These are phyloP conservation scores for Drosophila lowei DNA, from an alignment of 1,140 invertebrate species.

Conservation along the genomic window DNA sequence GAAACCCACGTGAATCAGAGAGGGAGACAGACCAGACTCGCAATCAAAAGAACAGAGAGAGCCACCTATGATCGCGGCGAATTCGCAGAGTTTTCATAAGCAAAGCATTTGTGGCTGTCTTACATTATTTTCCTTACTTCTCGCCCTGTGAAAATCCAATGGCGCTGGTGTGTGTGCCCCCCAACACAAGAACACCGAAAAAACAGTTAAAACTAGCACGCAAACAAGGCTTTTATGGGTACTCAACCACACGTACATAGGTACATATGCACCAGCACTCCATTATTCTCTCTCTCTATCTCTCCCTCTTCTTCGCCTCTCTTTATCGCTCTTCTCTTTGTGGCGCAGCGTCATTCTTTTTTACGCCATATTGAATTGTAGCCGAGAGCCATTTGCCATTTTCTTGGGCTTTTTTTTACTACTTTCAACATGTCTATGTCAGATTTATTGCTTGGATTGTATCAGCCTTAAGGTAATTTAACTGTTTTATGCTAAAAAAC, in stretches of 20 bases:
- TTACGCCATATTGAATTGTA: slow-evolving; percentile 59
- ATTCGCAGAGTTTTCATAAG: slow-evolving; percentile 67
- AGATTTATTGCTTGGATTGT: slow-evolving; percentile 13
- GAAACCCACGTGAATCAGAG: slow-evolving; percentile 78
- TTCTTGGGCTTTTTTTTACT: slow-evolving; percentile 54
- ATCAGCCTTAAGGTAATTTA: slow-evolving; percentile 4
- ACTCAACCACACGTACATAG: slow-evolving; percentile 6
- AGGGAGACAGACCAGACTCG: slow-evolving; percentile 41
- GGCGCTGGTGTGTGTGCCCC: slow-evolving; percentile 30
- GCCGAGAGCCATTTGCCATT: slow-evolving; percentile 32
- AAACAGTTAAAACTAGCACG: slow-evolving; percentile 44
- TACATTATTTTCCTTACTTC: slow-evolving; percentile 50
- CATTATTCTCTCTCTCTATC: slow-evolving; percentile 20
- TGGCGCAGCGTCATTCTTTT: slow-evolving; percentile 60
- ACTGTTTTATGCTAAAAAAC: slow-evolving; percentile 59
- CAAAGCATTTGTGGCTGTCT: slow-evolving; percentile 40
- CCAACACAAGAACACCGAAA: slow-evolving; percentile 31
- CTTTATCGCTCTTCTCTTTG: slow-evolving; percentile 46
- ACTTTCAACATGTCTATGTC: background rate
- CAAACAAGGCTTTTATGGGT: slow-evolving; percentile 46
- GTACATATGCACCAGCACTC: slow-evolving; percentile 15
- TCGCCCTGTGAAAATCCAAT: slow-evolving; percentile 53
- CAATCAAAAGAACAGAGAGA: slow-evolving; percentile 55
- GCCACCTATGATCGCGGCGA: slow-evolving; percentile 63
- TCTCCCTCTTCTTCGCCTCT: slow-evolving; percentile 46